Evolutionary conservation across 2,888 invertebrate species (phyloP).

Genomic region (Isoperla grammatica): DNA sequence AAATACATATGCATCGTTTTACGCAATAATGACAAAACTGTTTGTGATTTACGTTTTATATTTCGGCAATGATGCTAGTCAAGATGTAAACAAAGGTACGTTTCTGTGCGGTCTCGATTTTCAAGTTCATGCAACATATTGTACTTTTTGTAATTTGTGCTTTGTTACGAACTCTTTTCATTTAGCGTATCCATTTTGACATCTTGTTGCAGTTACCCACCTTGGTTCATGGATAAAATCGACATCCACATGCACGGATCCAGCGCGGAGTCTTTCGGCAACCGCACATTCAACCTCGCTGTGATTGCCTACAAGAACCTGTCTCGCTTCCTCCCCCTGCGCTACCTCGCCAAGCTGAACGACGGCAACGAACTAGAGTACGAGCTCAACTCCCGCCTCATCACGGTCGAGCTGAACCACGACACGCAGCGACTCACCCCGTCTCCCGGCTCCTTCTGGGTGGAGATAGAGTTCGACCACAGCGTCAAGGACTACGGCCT

Average conservation of each 20-base stretch:
- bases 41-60: too few species aligned
- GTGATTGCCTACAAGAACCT: conserved; percentile 59
- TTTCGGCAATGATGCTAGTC: too few species aligned
- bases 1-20: too few species aligned
- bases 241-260: conserved; percentile 39
- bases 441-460: conserved; percentile 41
- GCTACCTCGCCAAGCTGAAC: conserved; percentile 57
- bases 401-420: conserved; percentile 41
- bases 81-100: too few species aligned
- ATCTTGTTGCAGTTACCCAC: conserved; percentile 41
- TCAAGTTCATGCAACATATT: too few species aligned
- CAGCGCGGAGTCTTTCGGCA: conserved; percentile 29
- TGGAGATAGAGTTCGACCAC: conserved; percentile 46
- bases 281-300: conserved; percentile 38
- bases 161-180: too few species aligned
- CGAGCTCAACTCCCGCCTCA: conserved; percentile 56
- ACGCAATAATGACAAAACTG: too few species aligned
- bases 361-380: conserved; percentile 63
- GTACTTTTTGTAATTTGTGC: too few species aligned
- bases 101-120: too few species aligned
- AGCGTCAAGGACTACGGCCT: conserved; percentile 46
- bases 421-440: conserved; percentile 18
- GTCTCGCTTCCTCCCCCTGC: conserved; percentile 55
- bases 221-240: conserved; percentile 45
- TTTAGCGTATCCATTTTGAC: too few species aligned